Conservation (phyloP, 2,888 invertebrate species). For the Horisme vitalbata region DNA sequence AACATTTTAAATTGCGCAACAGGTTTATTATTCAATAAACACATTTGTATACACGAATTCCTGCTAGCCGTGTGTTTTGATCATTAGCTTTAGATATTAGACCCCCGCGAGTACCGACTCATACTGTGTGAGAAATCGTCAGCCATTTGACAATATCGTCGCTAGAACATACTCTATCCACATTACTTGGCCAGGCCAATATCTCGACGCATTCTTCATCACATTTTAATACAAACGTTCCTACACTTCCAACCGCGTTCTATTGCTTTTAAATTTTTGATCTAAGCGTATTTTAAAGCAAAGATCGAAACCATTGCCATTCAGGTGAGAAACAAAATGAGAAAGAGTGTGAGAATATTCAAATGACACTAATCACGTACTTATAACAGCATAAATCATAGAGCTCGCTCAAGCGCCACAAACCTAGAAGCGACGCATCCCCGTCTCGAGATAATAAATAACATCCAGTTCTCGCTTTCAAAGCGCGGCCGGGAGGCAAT, state of each 20-base stretch:
- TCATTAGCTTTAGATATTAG: constrained; percentile 69
- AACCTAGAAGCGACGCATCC: constrained; percentile 77
- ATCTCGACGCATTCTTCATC: constrained; percentile 49
- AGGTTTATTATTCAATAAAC: constrained; percentile 68
- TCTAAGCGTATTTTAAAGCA: neutral
- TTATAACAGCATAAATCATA: constrained; percentile 77
- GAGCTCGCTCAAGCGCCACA: constrained; percentile 77
- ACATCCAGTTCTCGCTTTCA: constrained; percentile 79
- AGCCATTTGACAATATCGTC: constrained; percentile 69
- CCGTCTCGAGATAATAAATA: constrained; percentile 76
- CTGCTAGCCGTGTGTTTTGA: constrained; percentile 64
- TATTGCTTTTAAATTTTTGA: constrained; percentile 1
- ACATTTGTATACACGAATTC: constrained; percentile 64
- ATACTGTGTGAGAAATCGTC: constrained; percentile 72
- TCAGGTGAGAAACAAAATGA: constrained; percentile 20
- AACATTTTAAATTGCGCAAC: constrained; percentile 60
- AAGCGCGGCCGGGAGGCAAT: constrained; percentile 79
- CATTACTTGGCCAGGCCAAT: constrained; percentile 52
- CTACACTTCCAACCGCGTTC: constrained; percentile 3
- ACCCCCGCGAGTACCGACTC: constrained; percentile 63
- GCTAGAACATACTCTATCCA: constrained; percentile 50
- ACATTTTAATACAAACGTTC: constrained; percentile 47
- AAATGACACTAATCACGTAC: constrained; percentile 72
- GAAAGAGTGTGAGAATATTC: constrained; percentile 37
- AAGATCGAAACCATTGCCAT: constrained; percentile 8